Evolutionary conservation across 2,888 invertebrate genomes (phyloP).

Genomic region (Hyles lineata): DNA sequence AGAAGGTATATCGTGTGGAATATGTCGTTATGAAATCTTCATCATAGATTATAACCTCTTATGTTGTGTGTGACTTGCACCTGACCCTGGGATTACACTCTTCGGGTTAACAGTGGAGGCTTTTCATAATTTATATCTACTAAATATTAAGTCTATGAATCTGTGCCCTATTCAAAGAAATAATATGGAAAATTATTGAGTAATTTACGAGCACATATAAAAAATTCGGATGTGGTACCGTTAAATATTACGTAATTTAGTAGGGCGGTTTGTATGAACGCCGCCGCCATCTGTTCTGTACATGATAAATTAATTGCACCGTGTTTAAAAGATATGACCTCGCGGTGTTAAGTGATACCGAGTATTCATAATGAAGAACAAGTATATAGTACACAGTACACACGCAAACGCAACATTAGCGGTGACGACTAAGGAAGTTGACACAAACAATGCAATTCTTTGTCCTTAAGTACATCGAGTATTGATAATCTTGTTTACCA

Average conservation of each 20-base stretch:
- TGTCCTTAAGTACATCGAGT: neutral
- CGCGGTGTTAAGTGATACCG: conserved; percentile 7
- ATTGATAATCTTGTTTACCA: neutral
- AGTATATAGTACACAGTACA: neutral
- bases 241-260: neutral
- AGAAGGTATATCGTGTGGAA: neutral
- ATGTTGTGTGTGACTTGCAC: neutral
- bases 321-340: conserved; percentile 22
- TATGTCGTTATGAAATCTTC: neutral
- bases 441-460: conserved; percentile 3
- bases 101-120: neutral
- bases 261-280: neutral
- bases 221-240: neutral
- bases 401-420: neutral
- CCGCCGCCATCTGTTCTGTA: neutral
- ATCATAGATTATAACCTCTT: conserved; percentile 8
- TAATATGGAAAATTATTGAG: neutral
- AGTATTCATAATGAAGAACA: neutral
- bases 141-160: neutral
- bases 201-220: neutral
- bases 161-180: neutral
- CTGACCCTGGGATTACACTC: neutral
- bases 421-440: conserved; percentile 2
- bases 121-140: neutral
- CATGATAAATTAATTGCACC: conserved; percentile 23